Conservation (phyloP, 2,797 vertebrate genomes). For the Limosa lapponica region DNA sequence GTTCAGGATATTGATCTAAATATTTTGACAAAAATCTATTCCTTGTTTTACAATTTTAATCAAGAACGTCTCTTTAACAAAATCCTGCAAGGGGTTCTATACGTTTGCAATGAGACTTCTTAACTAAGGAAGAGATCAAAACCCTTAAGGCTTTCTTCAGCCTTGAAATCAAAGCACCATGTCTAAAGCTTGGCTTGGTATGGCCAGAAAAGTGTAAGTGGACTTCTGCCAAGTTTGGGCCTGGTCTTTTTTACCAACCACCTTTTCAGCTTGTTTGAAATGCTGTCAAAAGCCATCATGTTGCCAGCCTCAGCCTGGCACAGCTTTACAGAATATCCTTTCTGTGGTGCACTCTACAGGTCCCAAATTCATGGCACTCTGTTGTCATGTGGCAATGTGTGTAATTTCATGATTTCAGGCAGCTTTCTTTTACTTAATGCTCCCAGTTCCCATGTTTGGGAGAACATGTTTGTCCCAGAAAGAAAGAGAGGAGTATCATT, state of each 20-base stretch:
- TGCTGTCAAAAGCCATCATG: not conserved
- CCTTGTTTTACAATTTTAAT: not conserved
- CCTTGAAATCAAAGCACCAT: not conserved
- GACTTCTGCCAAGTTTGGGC: not conserved
- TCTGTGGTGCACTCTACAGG: not conserved
- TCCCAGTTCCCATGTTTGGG: not conserved
- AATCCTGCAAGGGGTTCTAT: not conserved
- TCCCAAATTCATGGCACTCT: not conserved
- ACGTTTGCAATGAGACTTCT: not conserved
- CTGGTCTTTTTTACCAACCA: not conserved
- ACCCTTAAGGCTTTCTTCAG: not conserved
- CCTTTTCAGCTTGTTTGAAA: slow-evolving; percentile 5
- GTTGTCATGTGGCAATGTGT: not conserved
- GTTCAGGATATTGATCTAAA: not conserved
- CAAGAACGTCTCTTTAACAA: not conserved
- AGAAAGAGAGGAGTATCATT: not conserved
- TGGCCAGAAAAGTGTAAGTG: not conserved
- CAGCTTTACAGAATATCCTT: not conserved
- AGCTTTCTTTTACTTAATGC: not conserved
- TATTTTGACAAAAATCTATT: not conserved
- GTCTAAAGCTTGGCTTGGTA: not conserved
- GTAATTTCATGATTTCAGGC: not conserved
- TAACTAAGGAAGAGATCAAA: not conserved
- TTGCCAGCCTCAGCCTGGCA: not conserved
- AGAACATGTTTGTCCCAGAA: not conserved